A percentile compares a stretch with the other conserved stretches of the same genome.
Evolutionary conservation across 64 coral and sea anemone genomes (phyloP).

Genomic region (Montipora cactus): DNA sequence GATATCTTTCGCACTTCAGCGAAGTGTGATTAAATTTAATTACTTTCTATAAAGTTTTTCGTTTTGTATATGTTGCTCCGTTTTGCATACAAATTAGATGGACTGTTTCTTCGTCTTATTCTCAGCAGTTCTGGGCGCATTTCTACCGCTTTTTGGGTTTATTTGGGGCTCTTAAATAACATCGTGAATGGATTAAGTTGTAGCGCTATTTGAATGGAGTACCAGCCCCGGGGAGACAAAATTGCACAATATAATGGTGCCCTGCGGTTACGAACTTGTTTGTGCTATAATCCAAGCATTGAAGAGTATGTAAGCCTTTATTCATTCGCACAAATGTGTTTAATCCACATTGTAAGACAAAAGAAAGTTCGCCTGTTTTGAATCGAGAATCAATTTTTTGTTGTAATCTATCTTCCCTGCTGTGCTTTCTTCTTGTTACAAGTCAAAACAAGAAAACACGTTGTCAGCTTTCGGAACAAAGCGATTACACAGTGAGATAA

Average conservation of each 20-base stretch:
- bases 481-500: slow-evolving; percentile 42
- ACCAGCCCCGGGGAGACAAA: slow-evolving; percentile 23
- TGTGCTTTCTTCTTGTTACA: background rate
- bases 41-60: slow-evolving; percentile 41
- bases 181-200: slow-evolving; percentile 17
- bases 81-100: slow-evolving; percentile 33
- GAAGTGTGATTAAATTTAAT: slow-evolving; percentile 47
- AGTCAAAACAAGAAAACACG: slow-evolving; percentile 29
- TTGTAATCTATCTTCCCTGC: no score
- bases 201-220: slow-evolving; percentile 34
- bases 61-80: slow-evolving; percentile 6
- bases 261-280: slow-evolving; percentile 42
- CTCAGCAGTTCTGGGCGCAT: background rate
- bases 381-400: no score
- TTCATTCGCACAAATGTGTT: background rate
- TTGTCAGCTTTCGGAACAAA: slow-evolving; percentile 21
- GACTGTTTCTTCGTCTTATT: background rate
- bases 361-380: background rate
- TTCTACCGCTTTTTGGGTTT: background rate
- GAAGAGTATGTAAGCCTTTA: background rate
- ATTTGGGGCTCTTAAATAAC: background rate
- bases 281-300: slow-evolving; percentile 21
- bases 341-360: background rate
- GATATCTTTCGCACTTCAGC: slow-evolving; percentile 44
- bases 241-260: slow-evolving; percentile 23